These are phyloP conservation scores for Grus americana DNA, from an alignment of 2,113 vertebrate genomes.

Conservation along the genomic window DNA sequence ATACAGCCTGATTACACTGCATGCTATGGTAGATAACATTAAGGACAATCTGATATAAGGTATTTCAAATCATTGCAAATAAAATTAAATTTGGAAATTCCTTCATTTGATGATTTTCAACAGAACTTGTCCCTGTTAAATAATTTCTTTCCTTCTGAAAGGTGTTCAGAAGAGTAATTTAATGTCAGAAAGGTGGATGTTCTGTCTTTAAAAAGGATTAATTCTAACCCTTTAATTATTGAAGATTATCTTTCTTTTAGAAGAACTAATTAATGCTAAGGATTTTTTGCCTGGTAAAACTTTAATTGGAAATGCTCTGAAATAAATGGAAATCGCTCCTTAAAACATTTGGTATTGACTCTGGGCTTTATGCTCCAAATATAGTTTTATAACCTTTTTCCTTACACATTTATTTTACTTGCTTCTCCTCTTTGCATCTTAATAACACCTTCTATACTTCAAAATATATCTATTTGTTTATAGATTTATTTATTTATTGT, in stretches of 20 bases:
- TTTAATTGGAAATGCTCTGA: constrained; percentile 19
- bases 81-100: neutral
- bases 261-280: constrained; percentile 16
- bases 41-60: neutral
- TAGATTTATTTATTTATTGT: neutral
- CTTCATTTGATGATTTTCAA: neutral
- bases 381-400: neutral
- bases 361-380: neutral
- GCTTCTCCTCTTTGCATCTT: neutral
- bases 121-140: neutral
- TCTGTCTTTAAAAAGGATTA: constrained; percentile 14
- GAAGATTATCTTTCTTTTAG: constrained; percentile 28
- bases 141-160: neutral
- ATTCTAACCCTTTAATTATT: constrained; percentile 28
- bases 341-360: neutral
- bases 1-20: neutral
- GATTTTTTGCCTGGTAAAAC: neutral
- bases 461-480: neutral
- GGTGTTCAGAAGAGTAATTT: neutral
- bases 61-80: neutral
- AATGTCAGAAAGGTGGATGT: neutral
- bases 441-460: neutral
- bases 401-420: neutral
- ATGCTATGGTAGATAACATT: neutral
- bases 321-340: neutral